Evolutionary conservation across 2,797 vertebrate species (phyloP).

Genomic region (Phalloptychus januarius): DNA sequence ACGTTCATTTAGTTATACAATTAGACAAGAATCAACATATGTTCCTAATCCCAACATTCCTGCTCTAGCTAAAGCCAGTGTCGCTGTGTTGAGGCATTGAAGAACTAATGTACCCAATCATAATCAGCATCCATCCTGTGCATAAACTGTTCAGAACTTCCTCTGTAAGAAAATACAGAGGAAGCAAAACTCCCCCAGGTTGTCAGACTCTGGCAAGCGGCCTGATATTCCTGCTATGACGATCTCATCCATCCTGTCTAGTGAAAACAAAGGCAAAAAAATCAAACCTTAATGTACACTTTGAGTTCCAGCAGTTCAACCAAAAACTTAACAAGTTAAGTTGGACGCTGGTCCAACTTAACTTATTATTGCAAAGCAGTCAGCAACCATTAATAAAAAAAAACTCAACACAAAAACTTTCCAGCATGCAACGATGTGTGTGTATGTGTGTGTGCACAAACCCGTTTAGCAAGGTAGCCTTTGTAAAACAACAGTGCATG

Average conservation of each 20-base stretch:
- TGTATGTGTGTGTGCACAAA: not conserved
- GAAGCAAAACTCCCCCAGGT: conserved; percentile 96
- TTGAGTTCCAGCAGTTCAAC: not conserved
- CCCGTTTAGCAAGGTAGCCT: not conserved
- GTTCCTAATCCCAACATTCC: conserved; percentile 89
- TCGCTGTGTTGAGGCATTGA: conserved; percentile 45
- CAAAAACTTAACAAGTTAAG: too few relatives aligned
- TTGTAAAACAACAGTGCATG: not conserved
- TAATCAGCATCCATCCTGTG: not conserved
- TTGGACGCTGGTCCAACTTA: not conserved
- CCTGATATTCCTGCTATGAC: conserved; percentile 95
- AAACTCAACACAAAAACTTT: not conserved
- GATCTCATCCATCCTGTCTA: conserved; percentile 90
- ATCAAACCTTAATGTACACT: not conserved
- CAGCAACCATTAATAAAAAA: not conserved
- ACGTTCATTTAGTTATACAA: not conserved
- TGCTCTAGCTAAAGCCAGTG: conserved; percentile 83
- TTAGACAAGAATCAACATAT: not conserved
- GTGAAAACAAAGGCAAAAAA: not conserved
- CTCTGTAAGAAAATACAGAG: not conserved
- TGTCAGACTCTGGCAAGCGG: conserved; percentile 89
- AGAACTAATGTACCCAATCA: not conserved
- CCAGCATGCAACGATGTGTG: not conserved
- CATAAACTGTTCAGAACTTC: not conserved
- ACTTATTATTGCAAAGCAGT: not conserved